phyloP scores from a whole-genome alignment of 1,140 invertebrate genomes.

The Cephus cinctus region DNA sequence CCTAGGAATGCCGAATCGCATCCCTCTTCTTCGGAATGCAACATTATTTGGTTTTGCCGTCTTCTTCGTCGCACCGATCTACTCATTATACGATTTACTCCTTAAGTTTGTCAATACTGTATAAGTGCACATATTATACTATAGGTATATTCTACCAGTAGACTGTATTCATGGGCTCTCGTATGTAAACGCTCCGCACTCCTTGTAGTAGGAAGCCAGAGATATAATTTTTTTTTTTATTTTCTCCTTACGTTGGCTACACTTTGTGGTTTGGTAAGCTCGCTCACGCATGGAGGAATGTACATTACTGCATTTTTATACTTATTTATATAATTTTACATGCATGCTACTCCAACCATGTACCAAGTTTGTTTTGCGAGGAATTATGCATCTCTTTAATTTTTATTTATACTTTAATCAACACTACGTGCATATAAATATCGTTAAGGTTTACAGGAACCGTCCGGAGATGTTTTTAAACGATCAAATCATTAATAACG shows the following conservation, averaged over 20 bases:
- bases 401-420: slow-evolving; percentile 19
- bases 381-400: slow-evolving; percentile 47
- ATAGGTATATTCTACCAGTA: too few relatives aligned
- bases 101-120: not conserved
- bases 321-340: slow-evolving; percentile 7
- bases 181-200: too few relatives aligned
- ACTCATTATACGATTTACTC: not conserved
- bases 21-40: too few relatives aligned
- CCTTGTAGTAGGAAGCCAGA: too few relatives aligned
- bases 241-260: not conserved
- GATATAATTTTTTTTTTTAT: not conserved
- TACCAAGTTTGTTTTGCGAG: slow-evolving; percentile 28
- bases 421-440: slow-evolving; percentile 27
- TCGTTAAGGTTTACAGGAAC: too few relatives aligned
- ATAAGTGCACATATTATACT: too few relatives aligned
- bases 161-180: too few relatives aligned
- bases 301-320: slow-evolving; percentile 21
- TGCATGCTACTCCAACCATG: slow-evolving; percentile 27
- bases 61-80: not conserved
- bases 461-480: not conserved
- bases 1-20: slow-evolving; percentile 34
- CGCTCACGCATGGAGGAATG: slow-evolving; percentile 36
- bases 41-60: not conserved
- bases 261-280: slow-evolving; percentile 23
- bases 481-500: not conserved